Evolutionary conservation across 1,140 invertebrate species (phyloP).

Genomic region (Pollicipes pollicipes): DNA sequence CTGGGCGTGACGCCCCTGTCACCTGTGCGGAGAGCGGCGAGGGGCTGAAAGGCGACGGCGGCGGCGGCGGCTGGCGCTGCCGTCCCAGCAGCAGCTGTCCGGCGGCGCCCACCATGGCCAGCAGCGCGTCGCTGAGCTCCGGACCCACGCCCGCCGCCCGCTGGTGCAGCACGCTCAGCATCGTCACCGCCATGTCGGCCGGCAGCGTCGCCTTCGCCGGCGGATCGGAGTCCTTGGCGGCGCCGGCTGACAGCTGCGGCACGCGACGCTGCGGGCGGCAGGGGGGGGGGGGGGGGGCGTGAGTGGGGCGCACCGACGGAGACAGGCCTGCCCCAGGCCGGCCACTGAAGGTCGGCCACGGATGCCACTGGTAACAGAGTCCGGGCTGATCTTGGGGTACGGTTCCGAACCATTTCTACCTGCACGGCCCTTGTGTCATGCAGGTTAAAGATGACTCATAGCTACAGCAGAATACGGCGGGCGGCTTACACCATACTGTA

Average conservation of each 20-base stretch:
- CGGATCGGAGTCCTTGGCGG: not conserved
- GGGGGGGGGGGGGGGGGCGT: too few species aligned
- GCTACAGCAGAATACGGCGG: too few species aligned
- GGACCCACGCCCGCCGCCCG: slow-evolving; percentile 39
- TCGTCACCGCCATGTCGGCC: slow-evolving; percentile 70
- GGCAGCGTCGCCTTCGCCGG: slow-evolving; percentile 46
- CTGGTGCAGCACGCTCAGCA: slow-evolving; percentile 53
- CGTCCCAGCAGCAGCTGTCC: slow-evolving; percentile 24
- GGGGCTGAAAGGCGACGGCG: not conserved
- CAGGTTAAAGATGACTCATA: too few species aligned
- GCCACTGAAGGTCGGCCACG: too few species aligned
- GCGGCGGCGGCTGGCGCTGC: slow-evolving; percentile 4
- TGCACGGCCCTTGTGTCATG: too few species aligned
- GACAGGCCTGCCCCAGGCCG: too few species aligned
- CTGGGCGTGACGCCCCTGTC: too few species aligned
- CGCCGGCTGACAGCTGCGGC: slow-evolving; percentile 42
- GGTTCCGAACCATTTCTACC: too few species aligned
- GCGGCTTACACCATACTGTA: too few species aligned
- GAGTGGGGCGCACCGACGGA: too few species aligned
- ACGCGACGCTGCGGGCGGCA: slow-evolving; percentile 61
- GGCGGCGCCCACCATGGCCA: slow-evolving; percentile 62
- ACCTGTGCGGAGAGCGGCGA: not conserved
- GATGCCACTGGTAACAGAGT: too few species aligned
- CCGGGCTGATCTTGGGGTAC: too few species aligned
- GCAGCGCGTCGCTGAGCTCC: slow-evolving; percentile 69